Evolutionary conservation across 2,888 invertebrate genomes (phyloP).

Genomic region (Acleris cristana): DNA sequence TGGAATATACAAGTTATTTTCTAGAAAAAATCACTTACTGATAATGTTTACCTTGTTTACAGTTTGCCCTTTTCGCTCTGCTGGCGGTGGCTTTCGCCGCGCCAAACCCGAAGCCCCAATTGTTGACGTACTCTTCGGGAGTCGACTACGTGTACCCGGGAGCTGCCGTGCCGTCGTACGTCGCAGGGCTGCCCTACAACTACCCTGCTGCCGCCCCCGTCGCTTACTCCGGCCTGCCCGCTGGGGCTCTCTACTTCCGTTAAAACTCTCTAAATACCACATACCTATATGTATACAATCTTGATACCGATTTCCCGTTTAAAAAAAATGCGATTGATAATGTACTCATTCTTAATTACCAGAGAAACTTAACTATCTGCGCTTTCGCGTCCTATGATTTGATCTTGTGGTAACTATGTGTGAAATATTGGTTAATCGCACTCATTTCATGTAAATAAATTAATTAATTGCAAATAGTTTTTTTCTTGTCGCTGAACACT

Average conservation of each 20-base stretch:
- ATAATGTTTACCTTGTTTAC: conserved; percentile 40
- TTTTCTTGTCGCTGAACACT: too few relatives aligned
- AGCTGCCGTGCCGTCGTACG: conserved; percentile 50
- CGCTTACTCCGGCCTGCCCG: conserved; percentile 57
- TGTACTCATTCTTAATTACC: too few relatives aligned
- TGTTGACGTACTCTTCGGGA: conserved; percentile 55
- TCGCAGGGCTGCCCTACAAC: conserved; percentile 47
- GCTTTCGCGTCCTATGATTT: too few relatives aligned
- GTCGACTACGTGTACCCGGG: conserved; percentile 64
- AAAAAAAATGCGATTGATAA: not conserved
- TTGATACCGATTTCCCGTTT: not conserved
- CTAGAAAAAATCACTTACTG: too few relatives aligned
- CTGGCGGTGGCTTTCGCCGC: conserved; percentile 78
- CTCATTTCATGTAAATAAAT: too few relatives aligned
- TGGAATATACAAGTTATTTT: not conserved
- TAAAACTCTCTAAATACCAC: conserved; percentile 29
- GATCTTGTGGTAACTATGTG: too few relatives aligned
- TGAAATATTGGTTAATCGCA: too few relatives aligned
- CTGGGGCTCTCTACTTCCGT: conserved; percentile 51
- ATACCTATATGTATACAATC: not conserved
- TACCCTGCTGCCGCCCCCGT: conserved; percentile 51
- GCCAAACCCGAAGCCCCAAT: conserved; percentile 64
- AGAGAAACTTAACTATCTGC: too few relatives aligned
- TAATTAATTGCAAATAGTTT: too few relatives aligned
- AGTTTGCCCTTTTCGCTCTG: conserved; percentile 79